Base-by-base conservation (phyloP, 2,888 invertebrate species). In the Trichogramma dendrolimi region DNA sequence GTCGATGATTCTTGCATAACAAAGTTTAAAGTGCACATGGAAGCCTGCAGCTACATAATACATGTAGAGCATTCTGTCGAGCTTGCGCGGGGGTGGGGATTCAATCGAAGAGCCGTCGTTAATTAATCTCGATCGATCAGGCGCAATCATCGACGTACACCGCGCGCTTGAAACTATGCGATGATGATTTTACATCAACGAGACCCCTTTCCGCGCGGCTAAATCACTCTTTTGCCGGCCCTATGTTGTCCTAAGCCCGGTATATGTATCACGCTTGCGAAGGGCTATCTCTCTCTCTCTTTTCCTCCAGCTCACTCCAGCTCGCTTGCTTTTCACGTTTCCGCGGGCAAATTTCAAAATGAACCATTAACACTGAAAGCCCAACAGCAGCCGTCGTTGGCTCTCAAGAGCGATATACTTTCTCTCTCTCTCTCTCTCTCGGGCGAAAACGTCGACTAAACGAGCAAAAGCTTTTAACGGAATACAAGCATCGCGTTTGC, bases 401-500 rank as follows among this genome's bases (percentile, higher is more conserved):
- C 39, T 42, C 48, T 4, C 10, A 46, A 46, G n/a, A 46, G 46
- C 46, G n/a, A 46, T 46, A n/a, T 46, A 10, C 27, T 27, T 27
- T n/a, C n/a, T 38, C 50, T 46, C 40, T 51, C 46, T 59, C 53
- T 14, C 10, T 38, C 38, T 14, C 38, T 43, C 62, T 60, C 50
- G 4, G 49, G 40, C 59, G 57, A 46, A 38, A 52, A 52, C 61
- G 47, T 61, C 52, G 62, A 61, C 63, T 59, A 61, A 65, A 65
- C 63, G 63, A 63, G 63, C 61, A 59, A 65, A 65, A 65, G 65
- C 65, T 65, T 65, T 65, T 63, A 65, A 63, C 63, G 61, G 61
- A 61, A 65, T 55, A 65, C 63, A 63, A 61, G 61, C 58, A 46
- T 27, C 51, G 41, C 60, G 59, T 63, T 65, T 61, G 58, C 52